Evolutionary conservation across 2,797 vertebrate genomes (phyloP).

Genomic region (Cyclopterus lumpus): DNA sequence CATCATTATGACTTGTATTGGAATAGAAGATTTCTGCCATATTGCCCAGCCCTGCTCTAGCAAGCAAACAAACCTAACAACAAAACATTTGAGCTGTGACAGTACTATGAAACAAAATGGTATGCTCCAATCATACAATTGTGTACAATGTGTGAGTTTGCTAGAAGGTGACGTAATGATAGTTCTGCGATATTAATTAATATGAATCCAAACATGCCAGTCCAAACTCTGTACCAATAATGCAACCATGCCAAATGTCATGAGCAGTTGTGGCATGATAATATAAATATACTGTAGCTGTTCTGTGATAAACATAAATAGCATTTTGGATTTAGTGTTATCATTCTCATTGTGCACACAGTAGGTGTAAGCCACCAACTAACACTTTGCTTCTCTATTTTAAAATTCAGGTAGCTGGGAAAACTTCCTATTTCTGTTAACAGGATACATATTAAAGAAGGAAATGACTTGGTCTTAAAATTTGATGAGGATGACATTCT

Average conservation of each 20-base stretch:
- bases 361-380: background rate
- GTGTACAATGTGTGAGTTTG: too few species aligned
- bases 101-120: too few species aligned
- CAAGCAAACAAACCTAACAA: too few species aligned
- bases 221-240: background rate
- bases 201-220: background rate
- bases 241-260: background rate
- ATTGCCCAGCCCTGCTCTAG: too few species aligned
- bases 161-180: too few species aligned
- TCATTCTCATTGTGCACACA: background rate
- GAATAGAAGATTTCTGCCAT: too few species aligned
- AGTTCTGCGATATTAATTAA: background rate
- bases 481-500: conserved; percentile 13
- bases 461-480: conserved; percentile 32
- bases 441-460: conserved; percentile 14
- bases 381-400: conserved; percentile 28
- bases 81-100: too few species aligned
- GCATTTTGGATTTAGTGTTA: background rate
- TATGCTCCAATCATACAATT: too few species aligned
- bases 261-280: background rate
- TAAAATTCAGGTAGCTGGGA: conserved; percentile 16
- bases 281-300: background rate
- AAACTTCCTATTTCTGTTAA: conserved; percentile 38
- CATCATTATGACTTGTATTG: too few species aligned
- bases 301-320: background rate